A percentile compares a stretch with the other conserved stretches of the same genome.
Evolutionary conservation across 2,888 invertebrate genomes (phyloP).

Genomic region (Drosophila colorata): DNA sequence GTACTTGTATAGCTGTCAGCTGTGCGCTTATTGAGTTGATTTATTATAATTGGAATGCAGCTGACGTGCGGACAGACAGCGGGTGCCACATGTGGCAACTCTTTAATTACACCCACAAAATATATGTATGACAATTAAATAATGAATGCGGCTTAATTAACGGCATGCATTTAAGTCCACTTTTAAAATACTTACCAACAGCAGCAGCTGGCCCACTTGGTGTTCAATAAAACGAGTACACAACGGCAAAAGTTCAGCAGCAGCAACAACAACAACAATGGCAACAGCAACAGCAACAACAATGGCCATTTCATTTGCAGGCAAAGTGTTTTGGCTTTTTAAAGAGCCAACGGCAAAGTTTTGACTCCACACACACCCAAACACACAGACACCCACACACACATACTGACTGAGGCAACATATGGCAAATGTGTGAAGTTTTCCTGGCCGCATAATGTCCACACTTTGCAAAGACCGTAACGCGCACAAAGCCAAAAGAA

Average conservation of each 20-base stretch:
- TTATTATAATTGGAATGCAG: slow-evolving; percentile 75
- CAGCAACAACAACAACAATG: slow-evolving; percentile 17
- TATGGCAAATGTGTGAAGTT: slow-evolving; percentile 56
- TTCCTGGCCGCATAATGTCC: slow-evolving; percentile 56
- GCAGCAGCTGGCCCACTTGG: slow-evolving; percentile 28
- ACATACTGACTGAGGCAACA: slow-evolving; percentile 44
- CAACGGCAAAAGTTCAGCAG: slow-evolving; percentile 30
- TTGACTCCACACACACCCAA: slow-evolving; percentile 19
- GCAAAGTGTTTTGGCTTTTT: slow-evolving; percentile 49
- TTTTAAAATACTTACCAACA: slow-evolving; percentile 51
- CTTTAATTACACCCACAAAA: slow-evolving; percentile 40
- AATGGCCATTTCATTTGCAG: slow-evolving; percentile 48
- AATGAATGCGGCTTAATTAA: slow-evolving; percentile 43
- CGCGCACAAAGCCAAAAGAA: slow-evolving; percentile 49
- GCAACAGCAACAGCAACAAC: slow-evolving; percentile 6
- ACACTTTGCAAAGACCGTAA: slow-evolving; percentile 42
- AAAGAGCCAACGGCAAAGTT: slow-evolving; percentile 49
- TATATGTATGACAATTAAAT: slow-evolving; percentile 27
- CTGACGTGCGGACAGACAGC: slow-evolving; percentile 54
- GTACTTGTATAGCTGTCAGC: slow-evolving; percentile 60
- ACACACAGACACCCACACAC: slow-evolving; percentile 24
- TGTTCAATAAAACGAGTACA: slow-evolving; percentile 38
- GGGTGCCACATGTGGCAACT: slow-evolving; percentile 9
- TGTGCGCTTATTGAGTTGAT: slow-evolving; percentile 67
- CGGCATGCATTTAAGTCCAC: slow-evolving; percentile 42